Conservation (phyloP, 2,888 invertebrate species). For the Ceramica pisi region DNA sequence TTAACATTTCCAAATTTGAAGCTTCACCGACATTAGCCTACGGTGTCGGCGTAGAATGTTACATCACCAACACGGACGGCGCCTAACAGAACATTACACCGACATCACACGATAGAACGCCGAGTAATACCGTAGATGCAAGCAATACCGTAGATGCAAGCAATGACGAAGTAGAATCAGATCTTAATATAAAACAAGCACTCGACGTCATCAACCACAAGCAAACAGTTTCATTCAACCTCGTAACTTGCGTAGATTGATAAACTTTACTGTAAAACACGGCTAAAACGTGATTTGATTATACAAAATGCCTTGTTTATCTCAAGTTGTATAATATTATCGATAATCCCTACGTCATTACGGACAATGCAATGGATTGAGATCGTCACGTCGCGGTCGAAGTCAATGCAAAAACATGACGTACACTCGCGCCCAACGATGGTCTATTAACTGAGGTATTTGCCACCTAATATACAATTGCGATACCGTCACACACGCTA, state of each 20-base stretch:
- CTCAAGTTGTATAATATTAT: constrained; percentile 29
- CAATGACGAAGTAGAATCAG: constrained; percentile 9
- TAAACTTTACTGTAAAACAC: constrained; percentile 4
- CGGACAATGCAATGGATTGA: constrained; percentile 17
- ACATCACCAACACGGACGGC: constrained; percentile 49
- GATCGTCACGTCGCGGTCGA: constrained; percentile 33
- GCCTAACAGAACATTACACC: constrained; percentile 22
- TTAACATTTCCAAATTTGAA: constrained; percentile 52
- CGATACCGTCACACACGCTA: constrained; percentile 11
- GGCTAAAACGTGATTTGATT: constrained; percentile 19
- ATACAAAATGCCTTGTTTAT: constrained; percentile 38
- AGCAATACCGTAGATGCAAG: not conserved
- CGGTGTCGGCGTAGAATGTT: constrained; percentile 34
- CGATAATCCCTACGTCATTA: constrained; percentile 44
- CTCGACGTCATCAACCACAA: constrained; percentile 28
- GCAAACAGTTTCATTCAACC: constrained; percentile 43
- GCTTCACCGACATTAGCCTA: constrained; percentile 33
- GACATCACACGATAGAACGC: constrained; percentile 20
- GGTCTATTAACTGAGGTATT: constrained; percentile 31
- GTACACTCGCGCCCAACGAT: constrained; percentile 28
- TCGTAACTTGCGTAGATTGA: constrained; percentile 23
- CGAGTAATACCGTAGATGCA: constrained; percentile 17
- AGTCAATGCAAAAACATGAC: constrained; percentile 49
- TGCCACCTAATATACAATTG: constrained; percentile 38
- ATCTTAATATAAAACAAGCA: constrained; percentile 2